phyloP scores from a whole-genome alignment of 2,797 vertebrate genomes.

The Leptodactylus fallax region DNA sequence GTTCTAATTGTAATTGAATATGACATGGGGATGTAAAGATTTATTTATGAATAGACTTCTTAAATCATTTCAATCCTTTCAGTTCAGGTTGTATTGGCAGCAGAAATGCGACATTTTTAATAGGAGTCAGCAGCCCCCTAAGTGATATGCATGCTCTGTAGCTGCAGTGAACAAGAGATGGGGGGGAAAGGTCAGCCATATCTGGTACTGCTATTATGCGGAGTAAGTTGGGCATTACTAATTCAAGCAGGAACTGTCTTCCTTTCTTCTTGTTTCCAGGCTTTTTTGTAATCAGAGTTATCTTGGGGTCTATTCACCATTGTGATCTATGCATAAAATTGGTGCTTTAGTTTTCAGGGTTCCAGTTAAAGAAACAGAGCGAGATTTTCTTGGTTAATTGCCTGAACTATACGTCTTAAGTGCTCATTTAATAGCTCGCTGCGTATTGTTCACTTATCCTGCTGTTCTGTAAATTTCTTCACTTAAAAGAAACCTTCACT shows the following conservation, averaged over 20 bases:
- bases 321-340: conserved; percentile 29
- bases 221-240: conserved; percentile 37
- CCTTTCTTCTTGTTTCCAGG: conserved; percentile 51
- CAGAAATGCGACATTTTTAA: conserved; percentile 1
- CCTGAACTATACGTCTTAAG: conserved; percentile 20
- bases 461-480: neutral
- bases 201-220: conserved; percentile 31
- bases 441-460: neutral
- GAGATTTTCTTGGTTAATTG: conserved; percentile 30
- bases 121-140: conserved; percentile 18
- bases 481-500: neutral
- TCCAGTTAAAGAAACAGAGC: neutral
- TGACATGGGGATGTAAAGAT: neutral
- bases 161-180: conserved; percentile 7
- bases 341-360: conserved; percentile 8
- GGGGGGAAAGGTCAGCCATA: conserved; percentile 47
- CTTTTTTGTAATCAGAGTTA: conserved; percentile 33
- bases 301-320: conserved; percentile 37
- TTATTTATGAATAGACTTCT: neutral
- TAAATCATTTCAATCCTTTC: neutral
- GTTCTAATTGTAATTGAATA: neutral
- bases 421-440: conserved; percentile 9
- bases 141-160: conserved; percentile 9
- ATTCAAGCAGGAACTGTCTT: conserved; percentile 34
- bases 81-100: neutral